Evolutionary conservation across 1,140 invertebrate genomes (phyloP), one percentile per base, ranked within the genome.

Genomic region (Arion vulgaris): DNA sequence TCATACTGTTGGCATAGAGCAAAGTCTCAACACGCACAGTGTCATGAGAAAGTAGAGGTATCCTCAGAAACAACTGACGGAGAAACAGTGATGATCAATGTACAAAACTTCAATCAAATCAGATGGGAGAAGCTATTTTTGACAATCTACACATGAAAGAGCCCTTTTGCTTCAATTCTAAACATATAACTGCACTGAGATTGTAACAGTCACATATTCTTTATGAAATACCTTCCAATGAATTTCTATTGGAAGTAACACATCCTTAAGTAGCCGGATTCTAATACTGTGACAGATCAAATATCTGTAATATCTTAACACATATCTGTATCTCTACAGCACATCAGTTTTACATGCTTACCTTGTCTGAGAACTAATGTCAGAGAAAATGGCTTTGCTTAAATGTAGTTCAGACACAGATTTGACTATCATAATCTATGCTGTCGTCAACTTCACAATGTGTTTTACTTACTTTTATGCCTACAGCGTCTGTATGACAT

Each of bases 1-100:
- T 81, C 80, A 81, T 81, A 39, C 80, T 53, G 80, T 81, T 81
- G 68, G 69, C 32, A 81, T 81, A 81, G 2, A 81, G 51, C 62
- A 81, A 19, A 51, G 80, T 49, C 62, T 74, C 80, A 26, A 62
- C 49, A 26, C 80, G 68, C 32, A 81, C 5, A 9, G 80, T 36
- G n/a, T 73, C 71, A 57, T 73, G 51, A 74, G 71, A 34, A 51
- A 81, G 71, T 7, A 81, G 49, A 41, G 80, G 80, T 34, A 81
- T 73, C 39, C 80, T 51, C 49, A 51, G 69, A 74, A 68, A 81
- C 51, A 81, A 81, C 80, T 81, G 71, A 53, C 69, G n/a, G 32
- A 39, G 62, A 72, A 69, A 45, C 15, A 62, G 28, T 57, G 17
- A 34, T 51, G 19, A 66, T 79, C 28, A 39, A 38, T 28, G 41